phyloP scores from a whole-genome alignment of 2,113 vertebrate species.

The Mirza zaza region DNA sequence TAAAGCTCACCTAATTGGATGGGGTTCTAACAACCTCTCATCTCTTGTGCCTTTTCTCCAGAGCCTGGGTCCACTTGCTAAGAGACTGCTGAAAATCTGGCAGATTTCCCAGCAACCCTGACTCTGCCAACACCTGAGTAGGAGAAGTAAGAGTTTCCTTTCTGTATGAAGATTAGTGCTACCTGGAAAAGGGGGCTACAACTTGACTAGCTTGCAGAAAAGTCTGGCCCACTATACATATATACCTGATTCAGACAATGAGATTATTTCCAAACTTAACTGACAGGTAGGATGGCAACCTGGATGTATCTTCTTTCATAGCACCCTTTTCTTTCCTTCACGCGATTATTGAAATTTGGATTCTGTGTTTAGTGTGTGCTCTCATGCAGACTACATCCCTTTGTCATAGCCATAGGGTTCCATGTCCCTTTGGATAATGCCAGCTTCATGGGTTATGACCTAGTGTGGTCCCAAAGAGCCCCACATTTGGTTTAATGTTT shows the following conservation, averaged over 20 bases:
- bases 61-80: not conserved
- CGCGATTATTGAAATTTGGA: not conserved
- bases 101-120: not conserved
- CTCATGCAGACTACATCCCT: not conserved
- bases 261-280: not conserved
- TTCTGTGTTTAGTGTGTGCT: not conserved
- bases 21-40: not conserved
- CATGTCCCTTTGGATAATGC: not conserved
- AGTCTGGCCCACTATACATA: fast-evolving
- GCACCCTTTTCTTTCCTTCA: not conserved
- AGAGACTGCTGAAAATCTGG: not conserved
- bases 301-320: not conserved
- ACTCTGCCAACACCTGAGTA: not conserved
- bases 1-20: not conserved
- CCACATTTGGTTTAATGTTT: not conserved
- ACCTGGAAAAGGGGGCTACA: not conserved
- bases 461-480: not conserved
- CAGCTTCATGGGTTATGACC: not conserved
- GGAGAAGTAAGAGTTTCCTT: not conserved
- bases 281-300: not conserved
- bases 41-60: not conserved
- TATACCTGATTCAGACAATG: not conserved
- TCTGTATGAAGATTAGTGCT: not conserved
- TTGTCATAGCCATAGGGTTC: not conserved
- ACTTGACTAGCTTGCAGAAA: not conserved